phyloP scores from a whole-genome alignment of 2,888 invertebrate genomes.

The Prenolepis imparis region DNA sequence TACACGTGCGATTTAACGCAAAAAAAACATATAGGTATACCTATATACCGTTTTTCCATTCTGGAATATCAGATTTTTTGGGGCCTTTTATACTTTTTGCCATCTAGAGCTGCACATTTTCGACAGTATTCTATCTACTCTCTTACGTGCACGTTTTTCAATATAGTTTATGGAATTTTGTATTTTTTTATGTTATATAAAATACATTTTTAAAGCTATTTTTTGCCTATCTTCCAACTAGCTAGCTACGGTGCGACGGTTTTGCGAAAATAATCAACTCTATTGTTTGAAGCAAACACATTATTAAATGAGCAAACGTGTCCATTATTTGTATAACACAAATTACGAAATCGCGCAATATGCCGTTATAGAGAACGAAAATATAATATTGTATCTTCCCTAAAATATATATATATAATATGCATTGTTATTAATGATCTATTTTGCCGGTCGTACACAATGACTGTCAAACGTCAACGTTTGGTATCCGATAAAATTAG shows the following conservation, averaged over 20 bases:
- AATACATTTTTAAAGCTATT: background rate
- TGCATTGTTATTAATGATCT: background rate
- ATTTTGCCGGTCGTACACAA: background rate
- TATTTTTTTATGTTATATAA: background rate
- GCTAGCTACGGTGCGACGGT: background rate
- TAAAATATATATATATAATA: background rate
- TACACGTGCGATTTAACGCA: constrained; percentile 1
- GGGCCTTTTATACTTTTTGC: constrained; percentile 5
- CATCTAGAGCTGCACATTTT: background rate
- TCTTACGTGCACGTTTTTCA: background rate
- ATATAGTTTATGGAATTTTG: background rate
- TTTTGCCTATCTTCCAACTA: constrained; percentile 1
- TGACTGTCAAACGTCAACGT: background rate
- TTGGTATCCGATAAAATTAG: constrained; percentile 2
- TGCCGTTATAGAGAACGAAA: background rate
- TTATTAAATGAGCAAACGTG: background rate
- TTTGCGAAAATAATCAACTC: background rate
- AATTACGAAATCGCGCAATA: background rate
- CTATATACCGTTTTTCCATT: background rate
- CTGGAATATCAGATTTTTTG: constrained; percentile 9
- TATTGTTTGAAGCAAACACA: constrained; percentile 3
- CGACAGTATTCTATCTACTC: background rate
- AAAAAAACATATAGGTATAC: background rate
- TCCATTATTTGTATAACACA: background rate
- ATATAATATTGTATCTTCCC: background rate